These are phyloP conservation scores for Ectobius pallidus DNA, from an alignment of 2,888 invertebrate genomes.

Conservation along the genomic window DNA sequence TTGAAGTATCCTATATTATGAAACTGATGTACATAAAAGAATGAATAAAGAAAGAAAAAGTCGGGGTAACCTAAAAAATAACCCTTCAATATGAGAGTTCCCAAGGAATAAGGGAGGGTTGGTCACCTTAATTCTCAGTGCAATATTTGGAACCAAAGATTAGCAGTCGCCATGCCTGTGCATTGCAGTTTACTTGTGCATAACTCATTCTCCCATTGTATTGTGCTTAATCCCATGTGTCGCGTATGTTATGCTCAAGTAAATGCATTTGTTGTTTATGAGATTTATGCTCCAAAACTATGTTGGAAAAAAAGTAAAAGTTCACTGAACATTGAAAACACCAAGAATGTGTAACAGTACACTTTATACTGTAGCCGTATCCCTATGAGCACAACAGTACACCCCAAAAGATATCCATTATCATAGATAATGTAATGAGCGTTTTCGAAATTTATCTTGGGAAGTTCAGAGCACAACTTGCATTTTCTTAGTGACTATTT, in stretches of 20 bases:
- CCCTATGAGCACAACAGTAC: not conserved
- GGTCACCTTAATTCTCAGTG: no score
- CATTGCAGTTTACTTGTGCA: slow-evolving; percentile 1
- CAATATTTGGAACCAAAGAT: no score
- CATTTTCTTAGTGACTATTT: no score
- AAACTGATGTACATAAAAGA: no score
- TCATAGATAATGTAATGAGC: no score
- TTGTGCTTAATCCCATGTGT: not conserved
- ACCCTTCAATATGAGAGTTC: no score
- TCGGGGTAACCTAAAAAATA: no score
- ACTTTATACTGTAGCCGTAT: not conserved
- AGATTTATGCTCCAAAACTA: not conserved
- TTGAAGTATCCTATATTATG: no score
- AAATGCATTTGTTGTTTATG: not conserved
- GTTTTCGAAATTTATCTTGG: no score
- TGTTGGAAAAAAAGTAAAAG: not conserved
- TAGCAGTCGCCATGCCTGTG: not conserved
- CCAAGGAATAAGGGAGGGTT: no score
- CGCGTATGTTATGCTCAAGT: not conserved
- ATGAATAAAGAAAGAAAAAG: no score
- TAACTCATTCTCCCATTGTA: not conserved
- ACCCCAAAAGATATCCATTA: not conserved
- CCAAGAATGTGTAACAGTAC: not conserved
- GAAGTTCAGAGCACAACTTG: no score
- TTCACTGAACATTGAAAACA: not conserved